These are phyloP conservation scores for Copsychus sechellarum DNA, from an alignment of 2,113 vertebrate genomes.

Conservation along the genomic window DNA sequence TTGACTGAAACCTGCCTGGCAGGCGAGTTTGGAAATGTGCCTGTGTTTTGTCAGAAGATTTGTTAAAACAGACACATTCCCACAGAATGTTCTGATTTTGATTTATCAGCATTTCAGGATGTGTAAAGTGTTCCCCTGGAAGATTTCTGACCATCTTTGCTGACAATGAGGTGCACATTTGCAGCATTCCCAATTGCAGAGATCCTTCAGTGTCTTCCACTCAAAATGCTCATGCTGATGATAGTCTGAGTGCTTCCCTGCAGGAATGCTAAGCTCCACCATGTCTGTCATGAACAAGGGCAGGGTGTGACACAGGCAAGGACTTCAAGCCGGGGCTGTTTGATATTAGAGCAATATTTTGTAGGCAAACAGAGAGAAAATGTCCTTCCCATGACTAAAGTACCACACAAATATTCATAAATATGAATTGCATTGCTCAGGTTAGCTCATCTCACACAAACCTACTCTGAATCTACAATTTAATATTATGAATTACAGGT, in stretches of 20 bases:
- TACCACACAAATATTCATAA: background rate
- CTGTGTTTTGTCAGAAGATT: slow-evolving; percentile 42
- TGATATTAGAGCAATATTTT: background rate
- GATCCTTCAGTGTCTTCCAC: background rate
- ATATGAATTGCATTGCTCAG: background rate
- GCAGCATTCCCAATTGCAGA: background rate
- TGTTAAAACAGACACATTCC: slow-evolving; percentile 20
- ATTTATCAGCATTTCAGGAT: background rate
- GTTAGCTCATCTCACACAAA: background rate
- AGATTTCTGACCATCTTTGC: background rate
- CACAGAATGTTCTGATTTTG: slow-evolving; percentile 19
- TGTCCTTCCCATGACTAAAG: background rate
- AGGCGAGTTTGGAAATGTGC: background rate
- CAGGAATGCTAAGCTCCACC: background rate
- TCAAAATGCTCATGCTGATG: background rate
- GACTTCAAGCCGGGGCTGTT: background rate
- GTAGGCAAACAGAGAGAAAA: background rate
- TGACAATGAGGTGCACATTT: background rate
- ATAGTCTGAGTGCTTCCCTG: background rate
- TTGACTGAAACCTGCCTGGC: slow-evolving; percentile 39
- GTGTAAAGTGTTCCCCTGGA: background rate
- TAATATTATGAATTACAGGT: background rate
- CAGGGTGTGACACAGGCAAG: background rate
- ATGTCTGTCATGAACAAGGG: background rate
- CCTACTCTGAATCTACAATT: background rate